Percentiles rank a stretch among this genome's conserved stretches.
Conservation (phyloP, 2,113 vertebrate species). For the Hypomesus transpacificus region DNA sequence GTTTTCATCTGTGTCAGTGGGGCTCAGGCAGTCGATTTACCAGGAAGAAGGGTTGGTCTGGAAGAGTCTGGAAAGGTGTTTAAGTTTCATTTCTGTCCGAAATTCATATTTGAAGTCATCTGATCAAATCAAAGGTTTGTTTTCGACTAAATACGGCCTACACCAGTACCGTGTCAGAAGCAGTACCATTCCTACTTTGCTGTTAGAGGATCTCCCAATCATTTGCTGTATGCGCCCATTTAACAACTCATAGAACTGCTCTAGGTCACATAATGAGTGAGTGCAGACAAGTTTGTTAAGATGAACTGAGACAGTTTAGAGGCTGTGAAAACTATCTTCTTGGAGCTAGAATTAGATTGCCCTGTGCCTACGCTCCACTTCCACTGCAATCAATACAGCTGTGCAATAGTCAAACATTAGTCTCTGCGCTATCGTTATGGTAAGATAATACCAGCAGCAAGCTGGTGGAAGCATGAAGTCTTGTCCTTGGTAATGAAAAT, state of each 20-base stretch:
- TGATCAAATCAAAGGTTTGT: too few relatives aligned
- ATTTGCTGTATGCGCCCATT: too few relatives aligned
- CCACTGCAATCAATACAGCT: slow-evolving; percentile 1
- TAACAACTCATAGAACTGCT: too few relatives aligned
- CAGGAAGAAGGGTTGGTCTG: too few relatives aligned
- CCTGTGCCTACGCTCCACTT: slow-evolving; percentile 14
- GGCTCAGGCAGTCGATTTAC: too few relatives aligned
- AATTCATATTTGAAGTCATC: too few relatives aligned
- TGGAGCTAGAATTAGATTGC: slow-evolving; percentile 16
- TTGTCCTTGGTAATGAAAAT: slow-evolving; percentile 17
- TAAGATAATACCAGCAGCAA: slow-evolving; percentile 23
- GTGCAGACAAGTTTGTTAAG: not conserved
- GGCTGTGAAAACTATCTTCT: not conserved
- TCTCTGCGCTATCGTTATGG: slow-evolving; percentile 18
- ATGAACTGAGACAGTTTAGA: not conserved
- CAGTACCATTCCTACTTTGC: too few relatives aligned
- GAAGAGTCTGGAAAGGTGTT: too few relatives aligned
- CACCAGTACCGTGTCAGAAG: too few relatives aligned
- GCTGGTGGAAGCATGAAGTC: slow-evolving; percentile 12
- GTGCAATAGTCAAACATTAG: slow-evolving; percentile 11
- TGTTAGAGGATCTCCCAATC: too few relatives aligned
- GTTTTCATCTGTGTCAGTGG: not conserved
- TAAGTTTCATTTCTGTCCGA: too few relatives aligned
- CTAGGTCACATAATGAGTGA: slow-evolving; percentile 24
- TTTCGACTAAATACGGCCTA: too few relatives aligned